Evolutionary conservation across 2,113 vertebrate genomes (phyloP).

Genomic region (Ondatra zibethicus): DNA sequence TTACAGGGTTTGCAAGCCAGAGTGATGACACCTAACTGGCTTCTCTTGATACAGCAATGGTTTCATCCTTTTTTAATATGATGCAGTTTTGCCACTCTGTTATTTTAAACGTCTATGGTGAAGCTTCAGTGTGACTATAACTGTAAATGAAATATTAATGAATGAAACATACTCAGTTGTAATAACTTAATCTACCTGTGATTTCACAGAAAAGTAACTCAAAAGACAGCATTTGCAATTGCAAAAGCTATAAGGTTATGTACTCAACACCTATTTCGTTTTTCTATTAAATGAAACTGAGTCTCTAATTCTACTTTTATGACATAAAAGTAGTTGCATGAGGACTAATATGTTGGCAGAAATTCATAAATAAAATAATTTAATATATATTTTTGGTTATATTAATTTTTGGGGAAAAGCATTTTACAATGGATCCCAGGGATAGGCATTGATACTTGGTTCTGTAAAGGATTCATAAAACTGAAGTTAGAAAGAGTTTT

Average conservation of each 20-base stretch:
- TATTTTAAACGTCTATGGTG: constrained; percentile 41
- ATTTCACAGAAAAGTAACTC: neutral
- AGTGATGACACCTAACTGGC: constrained; percentile 57
- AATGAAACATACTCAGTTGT: constrained; percentile 17
- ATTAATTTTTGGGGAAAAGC: neutral
- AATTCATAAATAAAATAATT: constrained; percentile 10
- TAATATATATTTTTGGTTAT: neutral
- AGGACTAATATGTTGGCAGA: neutral
- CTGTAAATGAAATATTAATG: constrained; percentile 62
- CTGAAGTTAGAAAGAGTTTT: neutral
- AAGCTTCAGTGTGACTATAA: constrained; percentile 38
- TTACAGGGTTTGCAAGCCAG: constrained; percentile 25
- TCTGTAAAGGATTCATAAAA: neutral
- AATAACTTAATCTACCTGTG: constrained; percentile 47
- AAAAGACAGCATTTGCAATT: neutral
- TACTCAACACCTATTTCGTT: neutral
- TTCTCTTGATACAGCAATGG: constrained; percentile 39
- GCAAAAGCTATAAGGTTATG: neutral
- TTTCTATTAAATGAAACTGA: constrained; percentile 9
- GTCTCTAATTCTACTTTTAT: neutral
- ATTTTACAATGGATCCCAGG: neutral
- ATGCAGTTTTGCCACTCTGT: constrained; percentile 32
- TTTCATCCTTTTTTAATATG: constrained; percentile 43
- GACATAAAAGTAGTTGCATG: neutral
- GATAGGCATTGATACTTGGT: neutral